Evolutionary conservation across 2,113 vertebrate species (phyloP), one percentile per base, ranked within the genome.

Genomic region (Microtus oregoni): DNA sequence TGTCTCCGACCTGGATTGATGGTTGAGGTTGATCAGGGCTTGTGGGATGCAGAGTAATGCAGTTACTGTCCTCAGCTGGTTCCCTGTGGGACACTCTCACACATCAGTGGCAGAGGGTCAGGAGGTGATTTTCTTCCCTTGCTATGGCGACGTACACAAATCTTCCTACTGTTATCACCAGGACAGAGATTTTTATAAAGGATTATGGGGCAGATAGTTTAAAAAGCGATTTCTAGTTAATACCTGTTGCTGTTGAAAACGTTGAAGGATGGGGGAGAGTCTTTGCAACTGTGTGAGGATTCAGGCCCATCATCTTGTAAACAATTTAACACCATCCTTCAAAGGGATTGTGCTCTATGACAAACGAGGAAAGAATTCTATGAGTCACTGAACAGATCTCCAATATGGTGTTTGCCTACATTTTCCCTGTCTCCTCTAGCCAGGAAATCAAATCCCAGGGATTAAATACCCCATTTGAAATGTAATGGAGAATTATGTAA

Each of bases 221-320:
- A 93, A 93, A 95, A 96, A 95, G 82, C 87, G 88, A 95, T 97
- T 97, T 97, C 77, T 91, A 91, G 96, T 96, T 91, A 91, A 94
- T 95, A 87, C 91, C 76, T 89, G 94, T 94, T 82, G 55, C 89
- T 82, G 91, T 94, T 86, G 96, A 94, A 92, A 94, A 65, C 82
- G 68, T 6, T 47, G 44, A 91, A 87, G 76, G 94, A 85, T 9
- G 52, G 6, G 41, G 68, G 24, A 44, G 58, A 44, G 58, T 70
- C 78, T 58, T 95, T 63, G 67, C 50, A 68, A 61, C 90, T 96
- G 94, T 93, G 96, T 86, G 68, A 83, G 73, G 96, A 55, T 72
- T 90, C 38, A 28, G 79, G 78, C 38, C 70, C 90, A 83, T 94
- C 73, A 72, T 97, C 67, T 92, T 89, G 83, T 92, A 89, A 97